These are phyloP conservation scores for Melanaphis sacchari DNA, from an alignment of 1,140 invertebrate genomes.

Conservation along the genomic window DNA sequence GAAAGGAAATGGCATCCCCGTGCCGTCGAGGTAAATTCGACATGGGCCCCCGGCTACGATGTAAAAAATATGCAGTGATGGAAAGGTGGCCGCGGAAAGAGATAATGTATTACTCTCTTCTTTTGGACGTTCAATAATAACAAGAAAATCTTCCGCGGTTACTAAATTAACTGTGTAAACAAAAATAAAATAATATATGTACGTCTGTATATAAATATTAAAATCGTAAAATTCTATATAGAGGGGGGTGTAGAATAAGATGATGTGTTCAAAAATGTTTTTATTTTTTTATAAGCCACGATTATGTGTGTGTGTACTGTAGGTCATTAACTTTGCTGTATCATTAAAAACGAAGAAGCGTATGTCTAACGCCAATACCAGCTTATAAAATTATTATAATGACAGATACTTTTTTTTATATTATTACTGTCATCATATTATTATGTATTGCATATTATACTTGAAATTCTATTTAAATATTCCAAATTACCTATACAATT, in stretches of 20 bases:
- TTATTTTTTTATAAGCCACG: background rate
- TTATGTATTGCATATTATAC: background rate
- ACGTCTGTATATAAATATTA: background rate
- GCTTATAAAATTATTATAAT: background rate
- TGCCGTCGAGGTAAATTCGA: background rate
- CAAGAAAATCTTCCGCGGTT: slow-evolving; percentile 6
- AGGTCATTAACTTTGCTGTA: background rate
- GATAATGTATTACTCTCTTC: slow-evolving; percentile 24
- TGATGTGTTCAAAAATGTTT: background rate
- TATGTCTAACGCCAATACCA: background rate
- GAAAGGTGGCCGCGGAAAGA: background rate
- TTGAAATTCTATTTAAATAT: background rate
- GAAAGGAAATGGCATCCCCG: background rate
- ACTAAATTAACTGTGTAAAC: background rate
- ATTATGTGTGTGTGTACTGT: background rate
- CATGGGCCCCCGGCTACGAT: background rate
- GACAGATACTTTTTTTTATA: background rate
- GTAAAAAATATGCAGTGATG: background rate
- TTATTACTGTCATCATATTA: background rate
- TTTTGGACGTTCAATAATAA: slow-evolving; percentile 14
- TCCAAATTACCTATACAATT: background rate
- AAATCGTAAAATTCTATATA: background rate
- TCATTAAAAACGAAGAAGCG: background rate
- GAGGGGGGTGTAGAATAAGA: background rate
- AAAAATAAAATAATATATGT: background rate